Percentiles rank a stretch among this genome's conserved stretches.
Conservation (phyloP, 2,888 invertebrate genomes). For the Litoditis marina region DNA sequence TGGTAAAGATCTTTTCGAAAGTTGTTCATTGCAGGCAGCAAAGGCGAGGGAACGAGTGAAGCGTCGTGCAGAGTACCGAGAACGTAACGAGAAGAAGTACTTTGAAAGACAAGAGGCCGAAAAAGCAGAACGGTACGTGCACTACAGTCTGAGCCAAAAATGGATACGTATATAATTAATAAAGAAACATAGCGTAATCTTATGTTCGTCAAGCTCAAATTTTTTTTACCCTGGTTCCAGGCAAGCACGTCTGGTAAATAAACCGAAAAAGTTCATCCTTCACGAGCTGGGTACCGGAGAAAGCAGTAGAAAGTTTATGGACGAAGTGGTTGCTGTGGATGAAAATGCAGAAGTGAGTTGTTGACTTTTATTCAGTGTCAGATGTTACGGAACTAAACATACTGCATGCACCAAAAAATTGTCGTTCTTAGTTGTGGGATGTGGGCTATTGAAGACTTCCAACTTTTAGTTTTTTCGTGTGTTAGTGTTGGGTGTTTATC, state of each 20-base stretch:
- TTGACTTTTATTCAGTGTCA: background rate
- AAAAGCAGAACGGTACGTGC: conserved; percentile 11
- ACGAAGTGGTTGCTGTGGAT: conserved; percentile 21
- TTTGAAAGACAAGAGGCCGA: conserved; percentile 26
- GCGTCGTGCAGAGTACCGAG: too few species aligned
- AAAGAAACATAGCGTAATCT: too few species aligned
- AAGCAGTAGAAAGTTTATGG: conserved; percentile 36
- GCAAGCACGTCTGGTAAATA: conserved; percentile 21
- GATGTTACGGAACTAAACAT: too few species aligned
- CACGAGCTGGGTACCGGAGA: conserved; percentile 37
- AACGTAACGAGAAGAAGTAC: conserved; percentile 3
- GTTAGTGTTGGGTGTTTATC: background rate
- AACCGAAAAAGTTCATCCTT: conserved; percentile 38
- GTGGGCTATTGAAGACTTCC: too few species aligned
- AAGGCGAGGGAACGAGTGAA: too few species aligned
- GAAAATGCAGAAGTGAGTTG: conserved; percentile 6
- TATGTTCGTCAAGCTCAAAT: background rate
- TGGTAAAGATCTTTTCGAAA: too few species aligned
- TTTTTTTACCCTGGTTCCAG: conserved; percentile 16
- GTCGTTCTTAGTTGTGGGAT: too few species aligned
- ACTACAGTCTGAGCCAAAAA: background rate
- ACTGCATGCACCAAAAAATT: too few species aligned
- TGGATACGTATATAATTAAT: background rate
- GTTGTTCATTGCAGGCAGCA: too few species aligned
- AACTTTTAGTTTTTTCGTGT: background rate